Base-by-base conservation (phyloP, 2,797 vertebrate species). In the Girardinus metallicus region DNA sequence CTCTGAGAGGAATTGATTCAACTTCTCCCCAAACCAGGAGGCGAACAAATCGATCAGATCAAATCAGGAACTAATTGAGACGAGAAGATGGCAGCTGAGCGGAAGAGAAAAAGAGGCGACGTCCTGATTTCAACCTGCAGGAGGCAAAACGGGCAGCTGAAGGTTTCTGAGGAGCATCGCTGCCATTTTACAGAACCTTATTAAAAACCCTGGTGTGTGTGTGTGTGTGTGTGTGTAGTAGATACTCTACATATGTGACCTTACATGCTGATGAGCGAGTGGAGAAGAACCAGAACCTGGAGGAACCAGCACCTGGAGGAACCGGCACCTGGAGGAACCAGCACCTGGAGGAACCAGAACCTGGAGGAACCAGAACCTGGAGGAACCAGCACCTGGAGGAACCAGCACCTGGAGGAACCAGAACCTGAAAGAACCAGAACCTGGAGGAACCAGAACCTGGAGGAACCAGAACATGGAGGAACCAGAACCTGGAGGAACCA, bases 1-100 rank as follows among this genome's bases (percentile, higher is more conserved):
- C 10, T 41, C 47, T 31, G 29, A 79, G 85, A 76, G 75, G 5
- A 87, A 82, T 76, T 79, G 77, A 93, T 89, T 86, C 72, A 81
- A 91, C 86, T 60, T 80, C 85, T 86, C 75, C 78, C 87, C 73
- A 88, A 80, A 92, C 75, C 68, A 75, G 51, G 72, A 83, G 78
- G 72, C 66, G 36, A 90, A 34, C 74, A 75, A 83, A 78, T 73
- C 90, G 91, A 92, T 87, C 91, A 92, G 86, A 89, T 91, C 82
- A 86, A 89, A 86, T 90, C 84, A 82, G 34, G 77, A 87, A 83
- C 80, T 93, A 93, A 94, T 93, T 90, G 88, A 78, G 85, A 39
- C 13, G 88, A 87, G 86, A 89, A 83, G n/a, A 75, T 71, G 84
- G 82, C 82, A 84, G 82, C 75, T 80, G 64, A 68, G 57, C 39